These are phyloP conservation scores for Andrena cerasifolii DNA, from an alignment of 1,140 invertebrate species.

Conservation along the genomic window DNA sequence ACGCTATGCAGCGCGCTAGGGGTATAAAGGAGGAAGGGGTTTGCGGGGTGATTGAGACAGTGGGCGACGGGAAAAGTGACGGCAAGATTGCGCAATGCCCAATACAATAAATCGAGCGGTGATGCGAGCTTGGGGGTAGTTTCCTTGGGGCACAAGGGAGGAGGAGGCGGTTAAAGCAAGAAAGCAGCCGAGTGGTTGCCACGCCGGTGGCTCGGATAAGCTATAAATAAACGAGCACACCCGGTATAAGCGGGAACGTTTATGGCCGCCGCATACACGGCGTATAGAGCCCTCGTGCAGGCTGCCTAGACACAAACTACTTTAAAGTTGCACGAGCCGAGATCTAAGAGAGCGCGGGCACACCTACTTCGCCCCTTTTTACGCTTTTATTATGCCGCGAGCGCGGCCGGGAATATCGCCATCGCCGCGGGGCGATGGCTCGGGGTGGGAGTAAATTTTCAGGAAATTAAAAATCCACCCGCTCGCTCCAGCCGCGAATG, in stretches of 20 bases:
- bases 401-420: neutral
- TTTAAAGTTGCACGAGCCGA: slow-evolving; percentile 66
- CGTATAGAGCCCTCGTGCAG: slow-evolving; percentile 52
- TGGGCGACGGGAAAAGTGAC: slow-evolving; percentile 9
- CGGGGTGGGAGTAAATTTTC: neutral
- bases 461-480: neutral
- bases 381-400: neutral
- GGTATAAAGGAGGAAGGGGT: slow-evolving; percentile 16
- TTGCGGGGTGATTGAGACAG: slow-evolving; percentile 40
- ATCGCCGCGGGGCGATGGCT: too few relatives aligned
- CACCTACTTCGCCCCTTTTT: slow-evolving; percentile 10
- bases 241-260: slow-evolving; percentile 66
- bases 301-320: slow-evolving; percentile 60
- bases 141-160: neutral
- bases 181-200: slow-evolving; percentile 28
- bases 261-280: slow-evolving; percentile 65
- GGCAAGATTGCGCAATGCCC: slow-evolving; percentile 35
- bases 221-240: slow-evolving; percentile 69
- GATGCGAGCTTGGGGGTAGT: slow-evolving; percentile 43
- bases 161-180: slow-evolving; percentile 48
- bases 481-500: neutral
- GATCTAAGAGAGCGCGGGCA: slow-evolving; percentile 52
- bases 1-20: too few relatives aligned
- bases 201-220: slow-evolving; percentile 39
- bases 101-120: slow-evolving; percentile 50